phyloP scores from a whole-genome alignment of 2,113 vertebrate species.

The Crotophaga sulcirostris region DNA sequence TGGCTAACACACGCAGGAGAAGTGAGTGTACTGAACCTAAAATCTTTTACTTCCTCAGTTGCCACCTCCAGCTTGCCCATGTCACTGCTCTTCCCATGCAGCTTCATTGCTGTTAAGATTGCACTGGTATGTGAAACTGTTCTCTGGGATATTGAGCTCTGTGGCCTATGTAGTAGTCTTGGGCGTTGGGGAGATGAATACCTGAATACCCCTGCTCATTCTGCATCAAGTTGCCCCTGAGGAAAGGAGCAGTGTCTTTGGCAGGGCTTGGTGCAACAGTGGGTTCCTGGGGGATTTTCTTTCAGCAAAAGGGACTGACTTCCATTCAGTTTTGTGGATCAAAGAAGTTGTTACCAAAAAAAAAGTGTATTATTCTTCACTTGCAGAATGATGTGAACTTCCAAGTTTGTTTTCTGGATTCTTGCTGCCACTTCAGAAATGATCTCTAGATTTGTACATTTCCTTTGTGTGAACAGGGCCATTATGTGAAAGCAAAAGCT shows the following conservation, averaged over 20 bases:
- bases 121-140: neutral
- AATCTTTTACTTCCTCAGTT: neutral
- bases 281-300: neutral
- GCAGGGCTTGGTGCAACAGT: neutral
- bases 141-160: neutral
- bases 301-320: neutral
- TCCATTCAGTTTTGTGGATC: neutral
- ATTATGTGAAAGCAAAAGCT: constrained; percentile 85
- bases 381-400: neutral
- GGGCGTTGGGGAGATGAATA: neutral
- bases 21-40: neutral
- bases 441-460: neutral
- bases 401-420: neutral
- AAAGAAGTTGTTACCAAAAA: neutral
- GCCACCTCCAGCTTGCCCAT: neutral
- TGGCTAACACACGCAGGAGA: neutral
- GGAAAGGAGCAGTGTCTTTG: neutral
- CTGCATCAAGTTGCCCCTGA: neutral
- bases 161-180: neutral
- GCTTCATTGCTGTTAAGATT: neutral
- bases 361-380: neutral
- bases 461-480: constrained; percentile 78
- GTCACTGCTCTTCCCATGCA: neutral
- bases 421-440: constrained; percentile 3
- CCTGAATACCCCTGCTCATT: neutral